phyloP scores from a whole-genome alignment of 2,888 invertebrate species.

The Ophion costatus region DNA sequence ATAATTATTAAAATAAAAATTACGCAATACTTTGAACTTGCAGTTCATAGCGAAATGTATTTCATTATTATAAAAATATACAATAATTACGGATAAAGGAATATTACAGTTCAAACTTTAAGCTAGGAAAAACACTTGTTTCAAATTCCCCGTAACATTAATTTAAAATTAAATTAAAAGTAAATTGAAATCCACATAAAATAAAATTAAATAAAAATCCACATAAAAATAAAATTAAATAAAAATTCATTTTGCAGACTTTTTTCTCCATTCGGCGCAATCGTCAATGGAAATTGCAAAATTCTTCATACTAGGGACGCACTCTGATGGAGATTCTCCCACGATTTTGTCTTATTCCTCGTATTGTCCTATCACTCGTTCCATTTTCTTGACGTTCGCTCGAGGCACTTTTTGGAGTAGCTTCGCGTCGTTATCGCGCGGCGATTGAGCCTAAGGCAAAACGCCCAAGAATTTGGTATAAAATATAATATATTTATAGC shows the following conservation, averaged over 20 bases:
- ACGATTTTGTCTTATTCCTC: conserved; percentile 43
- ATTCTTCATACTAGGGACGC: conserved; percentile 13
- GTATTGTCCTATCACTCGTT: conserved; percentile 46
- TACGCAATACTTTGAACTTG: no score
- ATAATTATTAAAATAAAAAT: no score
- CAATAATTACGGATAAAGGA: no score
- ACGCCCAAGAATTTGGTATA: conserved; percentile 44
- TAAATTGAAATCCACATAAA: no score
- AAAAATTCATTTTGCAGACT: background rate
- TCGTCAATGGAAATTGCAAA: background rate
- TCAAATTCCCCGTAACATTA: no score
- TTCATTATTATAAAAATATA: no score
- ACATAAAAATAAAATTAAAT: no score
- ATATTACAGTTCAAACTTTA: no score
- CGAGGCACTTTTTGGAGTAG: conserved; percentile 42
- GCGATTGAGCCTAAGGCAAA: conserved; percentile 47
- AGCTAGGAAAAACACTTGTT: no score
- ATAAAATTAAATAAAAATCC: no score
- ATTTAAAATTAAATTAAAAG: no score
- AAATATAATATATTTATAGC: conserved; percentile 43
- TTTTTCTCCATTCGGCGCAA: conserved; percentile 2
- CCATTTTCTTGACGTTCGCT: conserved; percentile 48
- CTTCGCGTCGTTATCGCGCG: conserved; percentile 55
- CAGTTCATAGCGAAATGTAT: no score
- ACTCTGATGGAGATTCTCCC: conserved; percentile 31